Evolutionary conservation across 1,140 invertebrate genomes (phyloP).

Genomic region (Venustaconcha ellipsiformis): DNA sequence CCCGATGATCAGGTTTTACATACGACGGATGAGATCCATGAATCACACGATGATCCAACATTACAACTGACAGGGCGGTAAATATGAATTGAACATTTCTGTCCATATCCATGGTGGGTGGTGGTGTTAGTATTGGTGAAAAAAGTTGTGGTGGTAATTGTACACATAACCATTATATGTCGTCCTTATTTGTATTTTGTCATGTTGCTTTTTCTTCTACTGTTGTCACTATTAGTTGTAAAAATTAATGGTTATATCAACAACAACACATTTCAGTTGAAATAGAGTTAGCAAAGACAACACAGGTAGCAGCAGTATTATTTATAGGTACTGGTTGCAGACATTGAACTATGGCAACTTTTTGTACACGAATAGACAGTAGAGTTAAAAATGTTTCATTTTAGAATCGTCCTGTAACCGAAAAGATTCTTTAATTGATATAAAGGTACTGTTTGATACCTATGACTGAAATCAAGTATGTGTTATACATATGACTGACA

Average conservation of each 20-base stretch:
- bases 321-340: not conserved
- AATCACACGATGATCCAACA: constrained; percentile 76
- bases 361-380: too few species aligned
- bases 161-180: too few species aligned
- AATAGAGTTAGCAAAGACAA: too few species aligned
- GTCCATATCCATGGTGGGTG: not conserved
- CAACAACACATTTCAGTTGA: too few species aligned
- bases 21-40: constrained; percentile 68
- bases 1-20: constrained; percentile 65
- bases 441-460: too few species aligned
- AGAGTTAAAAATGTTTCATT: too few species aligned
- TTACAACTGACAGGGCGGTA: constrained; percentile 82
- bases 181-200: not conserved
- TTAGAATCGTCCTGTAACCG: too few species aligned
- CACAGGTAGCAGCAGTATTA: not conserved
- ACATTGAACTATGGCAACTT: not conserved
- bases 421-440: too few species aligned
- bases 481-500: too few species aligned
- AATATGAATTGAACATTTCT: constrained; percentile 1
- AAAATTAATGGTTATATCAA: too few species aligned
- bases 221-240: too few species aligned
- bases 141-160: not conserved
- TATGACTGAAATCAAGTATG: too few species aligned
- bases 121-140: not conserved
- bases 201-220: not conserved